Percentiles rank a stretch among this genome's conserved stretches.
Conservation (phyloP, 2,113 vertebrate genomes). For the Zonotrichia leucophrys region DNA sequence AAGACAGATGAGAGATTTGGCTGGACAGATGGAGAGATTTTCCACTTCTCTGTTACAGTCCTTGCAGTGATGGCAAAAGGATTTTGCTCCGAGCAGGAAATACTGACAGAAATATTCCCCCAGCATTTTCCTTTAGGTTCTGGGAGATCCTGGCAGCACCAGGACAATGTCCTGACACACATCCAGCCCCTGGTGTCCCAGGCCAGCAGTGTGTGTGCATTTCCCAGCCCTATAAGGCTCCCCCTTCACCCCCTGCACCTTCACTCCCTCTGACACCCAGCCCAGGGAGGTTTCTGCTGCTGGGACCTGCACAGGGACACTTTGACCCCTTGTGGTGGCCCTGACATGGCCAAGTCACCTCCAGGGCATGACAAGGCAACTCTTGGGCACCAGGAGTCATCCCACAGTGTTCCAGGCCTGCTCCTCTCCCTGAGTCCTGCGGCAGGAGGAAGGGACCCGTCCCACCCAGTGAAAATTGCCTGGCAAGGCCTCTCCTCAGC, state of each 20-base stretch:
- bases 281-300: rapidly evolving
- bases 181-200: neutral
- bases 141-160: neutral
- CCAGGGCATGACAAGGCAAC: neutral
- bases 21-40: neutral
- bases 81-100: neutral
- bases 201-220: neutral
- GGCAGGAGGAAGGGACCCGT: neutral
- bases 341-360: rapidly evolving
- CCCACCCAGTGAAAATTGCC: neutral
- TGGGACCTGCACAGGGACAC: neutral
- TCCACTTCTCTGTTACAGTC: neutral
- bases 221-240: neutral
- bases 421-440: rapidly evolving
- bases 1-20: neutral
- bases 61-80: neutral
- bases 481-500: neutral
- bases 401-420: rapidly evolving
- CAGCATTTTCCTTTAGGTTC: neutral
- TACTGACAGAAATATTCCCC: neutral
- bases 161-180: neutral
- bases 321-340: neutral
- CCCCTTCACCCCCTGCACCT: neutral
- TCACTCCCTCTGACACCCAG: neutral
- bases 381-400: neutral